Conservation (phyloP, 2,797 vertebrate genomes). For the Dendrocincla fuliginosa region DNA sequence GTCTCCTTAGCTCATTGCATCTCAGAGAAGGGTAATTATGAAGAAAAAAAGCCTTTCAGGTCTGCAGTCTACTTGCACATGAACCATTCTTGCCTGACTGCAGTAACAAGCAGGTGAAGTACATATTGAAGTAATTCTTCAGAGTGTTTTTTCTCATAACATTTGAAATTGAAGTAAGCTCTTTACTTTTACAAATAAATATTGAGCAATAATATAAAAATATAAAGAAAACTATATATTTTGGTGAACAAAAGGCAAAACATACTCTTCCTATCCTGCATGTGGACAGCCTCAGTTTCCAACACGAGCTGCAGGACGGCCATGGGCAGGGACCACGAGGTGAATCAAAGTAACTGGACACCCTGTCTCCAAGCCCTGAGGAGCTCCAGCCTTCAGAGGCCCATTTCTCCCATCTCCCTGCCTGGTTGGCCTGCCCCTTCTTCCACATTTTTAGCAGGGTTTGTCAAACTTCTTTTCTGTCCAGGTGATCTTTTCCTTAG, state of each 20-base stretch:
- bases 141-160: neutral
- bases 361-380: rapidly evolving
- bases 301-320: neutral
- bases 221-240: neutral
- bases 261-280: rapidly evolving
- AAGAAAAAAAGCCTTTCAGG: neutral
- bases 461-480: neutral
- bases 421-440: neutral
- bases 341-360: neutral
- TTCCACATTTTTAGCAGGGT: neutral
- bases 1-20: neutral
- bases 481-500: neutral
- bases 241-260: neutral
- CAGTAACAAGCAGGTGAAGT: neutral
- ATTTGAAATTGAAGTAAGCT: neutral
- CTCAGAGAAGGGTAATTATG: neutral
- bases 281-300: neutral
- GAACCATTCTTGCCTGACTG: neutral
- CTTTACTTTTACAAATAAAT: neutral
- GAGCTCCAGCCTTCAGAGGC: neutral
- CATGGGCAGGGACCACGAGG: rapidly evolving
- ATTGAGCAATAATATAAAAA: neutral
- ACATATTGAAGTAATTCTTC: neutral
- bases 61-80: neutral
- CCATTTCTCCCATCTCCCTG: neutral